Percentiles rank a stretch among this genome's conserved stretches.
Conservation (phyloP, 2,113 vertebrate species). For the Odocoileus virginianus region DNA sequence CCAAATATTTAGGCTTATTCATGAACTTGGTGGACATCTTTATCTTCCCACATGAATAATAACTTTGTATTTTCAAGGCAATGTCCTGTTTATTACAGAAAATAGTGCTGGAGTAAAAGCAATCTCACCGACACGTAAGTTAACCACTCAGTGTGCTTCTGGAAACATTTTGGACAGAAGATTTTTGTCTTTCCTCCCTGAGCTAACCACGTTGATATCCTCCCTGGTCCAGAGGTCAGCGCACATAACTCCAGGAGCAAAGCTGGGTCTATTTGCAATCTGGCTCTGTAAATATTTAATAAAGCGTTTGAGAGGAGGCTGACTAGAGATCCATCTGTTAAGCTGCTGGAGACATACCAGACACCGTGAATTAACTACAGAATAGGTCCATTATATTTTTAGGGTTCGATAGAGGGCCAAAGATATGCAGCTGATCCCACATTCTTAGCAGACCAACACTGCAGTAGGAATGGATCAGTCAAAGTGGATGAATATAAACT, state of each 20-base stretch:
- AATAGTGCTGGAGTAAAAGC: not conserved
- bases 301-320: slow-evolving; percentile 77
- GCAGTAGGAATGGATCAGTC: not conserved
- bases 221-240: slow-evolving; percentile 68
- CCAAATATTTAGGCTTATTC: not conserved
- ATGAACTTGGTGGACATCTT: not conserved
- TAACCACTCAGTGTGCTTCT: slow-evolving; percentile 59
- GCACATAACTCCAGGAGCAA: slow-evolving; percentile 69
- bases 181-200: slow-evolving; percentile 66
- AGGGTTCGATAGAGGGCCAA: slow-evolving; percentile 75
- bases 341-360: slow-evolving; percentile 79
- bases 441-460: slow-evolving; percentile 51
- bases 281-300: slow-evolving; percentile 82
- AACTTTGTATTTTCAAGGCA: slow-evolving; percentile 45
- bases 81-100: slow-evolving; percentile 21
- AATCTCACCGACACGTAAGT: not conserved
- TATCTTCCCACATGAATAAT: not conserved
- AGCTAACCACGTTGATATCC: slow-evolving; percentile 68
- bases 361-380: slow-evolving; percentile 75
- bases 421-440: slow-evolving; percentile 72
- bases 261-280: slow-evolving; percentile 69
- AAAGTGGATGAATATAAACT: slow-evolving; percentile 50
- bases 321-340: slow-evolving; percentile 80
- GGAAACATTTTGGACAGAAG: slow-evolving; percentile 71
- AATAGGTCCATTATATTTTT: slow-evolving; percentile 72